Base-by-base conservation (phyloP, 2,797 vertebrate genomes). In the Epinephelus malabaricus region DNA sequence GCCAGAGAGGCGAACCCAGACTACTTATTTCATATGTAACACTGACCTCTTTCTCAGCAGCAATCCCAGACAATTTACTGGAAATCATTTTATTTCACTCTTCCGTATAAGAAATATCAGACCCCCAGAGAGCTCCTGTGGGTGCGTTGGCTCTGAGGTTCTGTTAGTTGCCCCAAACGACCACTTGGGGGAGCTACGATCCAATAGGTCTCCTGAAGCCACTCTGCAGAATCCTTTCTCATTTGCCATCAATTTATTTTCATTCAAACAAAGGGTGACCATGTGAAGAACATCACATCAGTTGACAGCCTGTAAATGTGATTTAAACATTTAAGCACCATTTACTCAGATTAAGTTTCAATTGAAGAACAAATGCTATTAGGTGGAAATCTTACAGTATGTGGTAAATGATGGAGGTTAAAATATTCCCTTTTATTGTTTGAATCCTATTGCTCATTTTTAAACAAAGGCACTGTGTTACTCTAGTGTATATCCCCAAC, bases 241-340 rank as follows among this genome's bases (percentile, higher is more conserved):
- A 92, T 94, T 92, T 93, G 85, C 89, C 89, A 56, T 91, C 92
- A 93, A 93, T 94, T 93, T 92, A 94, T 94, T 93, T 93, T 92
- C 89, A 93, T 95, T 93, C 92, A 95, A 94, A 94, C 91, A 92
- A 95, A 93, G 94, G 94, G 93, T 94, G 94, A 92, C 92, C 93
- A 95, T 94, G 94, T 95, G 94, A 94, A 91, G 94, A 94, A 93
- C 92, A 94, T 93, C 92, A 94, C 92, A 95, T 94, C 93, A 95
- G 92, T 94, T 94, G 94, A 95, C 93, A 95, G 93, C 92, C 93
- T 95, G 94, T 93, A 94, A 94, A 95, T 95, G 94, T 95, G 94
- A 95, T 95, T 95, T 95, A 94, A 95, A 94, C 95, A 95, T 95
- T 95, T 95, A 94, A 88, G 92, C 94, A 93, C 93, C 91, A 95